Percentiles rank a stretch among this genome's conserved stretches.
These are phyloP conservation scores for Leucoma salicis DNA, from an alignment of 2,888 invertebrate genomes.

Conservation along the genomic window DNA sequence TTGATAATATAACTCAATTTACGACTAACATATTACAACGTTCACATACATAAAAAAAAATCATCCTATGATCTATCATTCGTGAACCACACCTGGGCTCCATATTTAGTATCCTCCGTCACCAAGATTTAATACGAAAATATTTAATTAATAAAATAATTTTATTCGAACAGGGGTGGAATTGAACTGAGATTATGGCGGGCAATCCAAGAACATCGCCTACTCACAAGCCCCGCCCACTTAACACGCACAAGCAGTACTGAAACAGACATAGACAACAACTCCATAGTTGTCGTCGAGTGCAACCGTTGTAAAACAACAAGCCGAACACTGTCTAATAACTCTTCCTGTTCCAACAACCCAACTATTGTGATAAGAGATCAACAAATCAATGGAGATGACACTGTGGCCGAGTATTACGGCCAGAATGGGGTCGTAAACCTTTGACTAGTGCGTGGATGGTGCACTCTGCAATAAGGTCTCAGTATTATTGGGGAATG, in stretches of 20 bases:
- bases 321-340: slow-evolving; percentile 44
- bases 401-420: slow-evolving; percentile 52
- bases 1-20: no score
- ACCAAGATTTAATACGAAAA: no score
- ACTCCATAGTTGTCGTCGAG: slow-evolving; percentile 73
- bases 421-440: slow-evolving; percentile 59
- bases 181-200: slow-evolving; percentile 93
- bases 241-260: slow-evolving; percentile 67
- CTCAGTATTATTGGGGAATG: slow-evolving; percentile 21
- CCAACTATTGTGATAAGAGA: slow-evolving; percentile 67
- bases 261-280: slow-evolving; percentile 71
- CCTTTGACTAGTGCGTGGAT: slow-evolving; percentile 76
- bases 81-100: no score
- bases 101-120: no score
- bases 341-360: slow-evolving; percentile 51
- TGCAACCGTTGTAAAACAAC: slow-evolving; percentile 62
- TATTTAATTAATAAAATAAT: no score
- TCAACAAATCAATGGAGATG: slow-evolving; percentile 55
- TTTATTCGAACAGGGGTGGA: slow-evolving; percentile 84
- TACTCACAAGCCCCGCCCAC: slow-evolving; percentile 44
- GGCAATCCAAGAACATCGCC: slow-evolving; percentile 85
- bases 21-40: no score
- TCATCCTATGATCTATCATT: no score
- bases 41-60: no score
- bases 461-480: slow-evolving; percentile 76